Evolutionary conservation across 2,113 vertebrate genomes (phyloP).

Genomic region (Paedocypris sp.): DNA sequence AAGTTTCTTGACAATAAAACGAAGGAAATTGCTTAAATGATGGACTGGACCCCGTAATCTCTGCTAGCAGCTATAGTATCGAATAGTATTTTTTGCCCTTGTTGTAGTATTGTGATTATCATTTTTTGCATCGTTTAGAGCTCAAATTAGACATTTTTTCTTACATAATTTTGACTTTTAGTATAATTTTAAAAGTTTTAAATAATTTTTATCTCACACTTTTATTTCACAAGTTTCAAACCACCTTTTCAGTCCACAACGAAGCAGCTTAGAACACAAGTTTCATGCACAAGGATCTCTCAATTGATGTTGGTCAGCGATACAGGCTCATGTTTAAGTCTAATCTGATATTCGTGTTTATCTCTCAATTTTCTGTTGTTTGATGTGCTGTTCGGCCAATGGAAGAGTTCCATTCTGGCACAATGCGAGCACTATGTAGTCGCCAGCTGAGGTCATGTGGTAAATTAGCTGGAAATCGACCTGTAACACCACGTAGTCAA

Average conservation of each 20-base stretch:
- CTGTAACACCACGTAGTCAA: slow-evolving; percentile 11
- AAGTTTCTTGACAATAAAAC: too few relatives aligned
- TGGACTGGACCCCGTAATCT: too few relatives aligned
- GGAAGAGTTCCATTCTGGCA: background rate
- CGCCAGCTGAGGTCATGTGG: background rate
- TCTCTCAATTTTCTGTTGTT: background rate
- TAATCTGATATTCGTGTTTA: background rate
- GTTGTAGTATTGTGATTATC: too few relatives aligned
- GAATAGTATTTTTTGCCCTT: too few relatives aligned
- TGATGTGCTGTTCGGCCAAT: background rate
- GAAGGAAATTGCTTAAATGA: too few relatives aligned
- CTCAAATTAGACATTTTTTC: too few relatives aligned
- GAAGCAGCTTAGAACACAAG: background rate
- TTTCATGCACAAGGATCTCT: background rate
- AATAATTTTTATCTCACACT: too few relatives aligned
- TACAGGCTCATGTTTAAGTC: background rate
- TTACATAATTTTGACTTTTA: too few relatives aligned
- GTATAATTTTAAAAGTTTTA: too few relatives aligned
- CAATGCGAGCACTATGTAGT: slow-evolving; percentile 10
- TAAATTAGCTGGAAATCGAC: slow-evolving; percentile 21
- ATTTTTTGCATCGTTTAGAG: too few relatives aligned
- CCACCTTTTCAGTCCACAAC: background rate
- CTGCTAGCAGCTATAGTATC: too few relatives aligned
- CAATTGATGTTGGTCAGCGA: background rate
- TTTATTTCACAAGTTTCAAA: too few relatives aligned